phyloP scores from a whole-genome alignment of 1,140 invertebrate genomes.

The Drosophila simulans region DNA sequence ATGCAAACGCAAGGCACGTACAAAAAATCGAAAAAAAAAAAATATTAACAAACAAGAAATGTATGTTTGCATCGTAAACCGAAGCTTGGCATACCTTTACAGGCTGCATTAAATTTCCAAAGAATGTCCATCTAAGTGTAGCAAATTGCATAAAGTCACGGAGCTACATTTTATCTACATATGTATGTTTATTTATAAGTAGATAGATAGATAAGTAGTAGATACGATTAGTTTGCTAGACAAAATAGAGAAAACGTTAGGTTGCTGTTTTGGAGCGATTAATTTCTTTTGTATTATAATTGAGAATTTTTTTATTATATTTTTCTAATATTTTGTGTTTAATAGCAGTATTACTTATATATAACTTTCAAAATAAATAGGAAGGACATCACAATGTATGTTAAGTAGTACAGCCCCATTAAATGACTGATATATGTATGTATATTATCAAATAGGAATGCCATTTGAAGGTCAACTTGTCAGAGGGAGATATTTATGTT shows the following conservation, averaged over 20 bases:
- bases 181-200: not conserved
- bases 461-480: not conserved
- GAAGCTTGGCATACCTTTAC: conserved; percentile 9
- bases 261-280: no score
- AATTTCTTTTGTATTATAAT: no score
- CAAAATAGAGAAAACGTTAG: no score
- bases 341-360: no score
- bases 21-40: conserved; percentile 22
- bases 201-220: no score
- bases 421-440: not conserved
- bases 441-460: not conserved
- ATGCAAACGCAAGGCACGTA: conserved; percentile 47
- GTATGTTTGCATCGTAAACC: not conserved
- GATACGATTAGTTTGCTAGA: no score
- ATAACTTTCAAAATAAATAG: no score
- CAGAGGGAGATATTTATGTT: no score
- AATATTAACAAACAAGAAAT: conserved; percentile 26
- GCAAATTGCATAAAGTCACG: not conserved
- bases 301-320: no score
- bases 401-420: no score
- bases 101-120: not conserved
- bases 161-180: not conserved
- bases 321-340: no score
- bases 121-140: not conserved
- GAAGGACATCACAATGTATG: no score